phyloP scores from a whole-genome alignment of 2,113 vertebrate genomes.

The human (Homo sapiens) region GRCh38 chr5:6155001-6155500 shows the following conservation, averaged over 20 bases:
- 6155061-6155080: too few species aligned
- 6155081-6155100: too few species aligned
- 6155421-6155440: too few species aligned
- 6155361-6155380: too few species aligned
- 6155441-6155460: not conserved
- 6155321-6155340: not conserved
- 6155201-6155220: not conserved
- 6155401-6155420: too few species aligned
- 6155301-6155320: not conserved
- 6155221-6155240: not conserved
- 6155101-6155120: fast-evolving
- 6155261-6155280: not conserved
- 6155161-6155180: not conserved
- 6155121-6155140: not conserved
- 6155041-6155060: too few species aligned
- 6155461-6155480: too few species aligned
- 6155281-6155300: not conserved
- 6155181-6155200: too few species aligned
- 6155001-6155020: too few species aligned
- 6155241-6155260: not conserved
- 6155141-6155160: not conserved
- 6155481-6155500: too few species aligned
- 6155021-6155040: too few species aligned
- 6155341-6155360: not conserved
- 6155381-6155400: not conserved